Conservation (phyloP, 2,888 invertebrate genomes). For the Acleris laterana region DNA sequence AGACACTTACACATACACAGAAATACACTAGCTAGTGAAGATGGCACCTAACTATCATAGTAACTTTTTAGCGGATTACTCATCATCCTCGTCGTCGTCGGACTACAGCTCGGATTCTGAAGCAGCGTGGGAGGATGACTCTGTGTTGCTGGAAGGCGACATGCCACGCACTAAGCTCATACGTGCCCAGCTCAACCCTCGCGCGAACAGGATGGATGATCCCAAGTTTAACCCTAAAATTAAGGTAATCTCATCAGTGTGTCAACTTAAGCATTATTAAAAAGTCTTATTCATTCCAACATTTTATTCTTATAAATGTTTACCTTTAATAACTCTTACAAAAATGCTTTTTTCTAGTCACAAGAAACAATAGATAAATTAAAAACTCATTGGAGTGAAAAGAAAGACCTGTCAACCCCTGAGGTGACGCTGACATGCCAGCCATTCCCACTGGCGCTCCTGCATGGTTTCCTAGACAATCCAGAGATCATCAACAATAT, state of each 20-base stretch:
- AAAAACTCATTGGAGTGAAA: slow-evolving; percentile 76
- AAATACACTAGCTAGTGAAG: too few relatives aligned
- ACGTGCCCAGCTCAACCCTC: slow-evolving; percentile 63
- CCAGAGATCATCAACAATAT: slow-evolving; percentile 84
- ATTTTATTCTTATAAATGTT: too few relatives aligned
- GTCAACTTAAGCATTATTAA: not conserved
- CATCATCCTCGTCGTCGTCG: slow-evolving; percentile 69
- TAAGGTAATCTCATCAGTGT: slow-evolving; percentile 53
- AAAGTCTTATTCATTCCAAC: too few relatives aligned
- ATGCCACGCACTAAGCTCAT: slow-evolving; percentile 51
- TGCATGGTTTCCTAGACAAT: slow-evolving; percentile 86
- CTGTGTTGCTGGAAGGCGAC: slow-evolving; percentile 63
- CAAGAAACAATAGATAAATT: slow-evolving; percentile 70
- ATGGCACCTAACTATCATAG: not conserved
- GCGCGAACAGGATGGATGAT: slow-evolving; percentile 76
- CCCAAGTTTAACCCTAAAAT: slow-evolving; percentile 67
- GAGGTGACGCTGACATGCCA: slow-evolving; percentile 82
- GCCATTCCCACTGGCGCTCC: slow-evolving; percentile 88
- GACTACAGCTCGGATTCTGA: slow-evolving; percentile 78
- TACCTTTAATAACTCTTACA: too few relatives aligned
- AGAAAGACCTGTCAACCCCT: slow-evolving; percentile 61
- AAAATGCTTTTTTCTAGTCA: slow-evolving; percentile 54
- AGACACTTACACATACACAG: too few relatives aligned
- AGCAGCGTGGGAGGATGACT: slow-evolving; percentile 74
- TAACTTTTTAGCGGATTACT: slow-evolving; percentile 64